phyloP scores from a whole-genome alignment of 2,113 vertebrate species.

The Oreochromis spilurus region DNA sequence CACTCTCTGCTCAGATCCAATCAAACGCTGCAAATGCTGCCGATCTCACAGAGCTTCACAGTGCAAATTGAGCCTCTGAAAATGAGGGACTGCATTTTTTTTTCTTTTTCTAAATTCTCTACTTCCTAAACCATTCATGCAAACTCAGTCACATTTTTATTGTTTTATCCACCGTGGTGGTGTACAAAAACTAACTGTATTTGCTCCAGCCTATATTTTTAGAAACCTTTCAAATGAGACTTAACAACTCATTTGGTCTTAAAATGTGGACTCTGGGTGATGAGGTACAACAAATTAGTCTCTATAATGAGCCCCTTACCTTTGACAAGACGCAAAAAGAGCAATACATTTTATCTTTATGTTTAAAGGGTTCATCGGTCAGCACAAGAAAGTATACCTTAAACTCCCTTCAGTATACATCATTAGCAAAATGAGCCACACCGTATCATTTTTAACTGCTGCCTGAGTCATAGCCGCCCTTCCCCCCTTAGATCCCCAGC shows the following conservation, averaged over 20 bases:
- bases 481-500: slow-evolving; percentile 9
- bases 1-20: not conserved
- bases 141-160: not conserved
- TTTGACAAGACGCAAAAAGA: not conserved
- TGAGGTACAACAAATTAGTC: not conserved
- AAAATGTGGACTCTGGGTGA: not conserved
- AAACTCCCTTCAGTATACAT: not conserved
- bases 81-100: not conserved
- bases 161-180: not conserved
- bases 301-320: not conserved
- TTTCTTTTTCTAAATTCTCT: not conserved
- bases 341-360: not conserved
- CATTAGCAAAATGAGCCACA: not conserved
- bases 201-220: not conserved
- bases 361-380: not conserved
- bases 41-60: not conserved
- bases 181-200: not conserved
- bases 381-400: not conserved
- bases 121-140: not conserved
- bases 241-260: not conserved
- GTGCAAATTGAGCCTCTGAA: not conserved
- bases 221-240: not conserved
- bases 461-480: slow-evolving; percentile 15
- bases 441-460: slow-evolving; percentile 2
- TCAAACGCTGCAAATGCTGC: not conserved